Conservation (phyloP, 1,140 invertebrate species). For the Pseudomyrmex sp. region DNA sequence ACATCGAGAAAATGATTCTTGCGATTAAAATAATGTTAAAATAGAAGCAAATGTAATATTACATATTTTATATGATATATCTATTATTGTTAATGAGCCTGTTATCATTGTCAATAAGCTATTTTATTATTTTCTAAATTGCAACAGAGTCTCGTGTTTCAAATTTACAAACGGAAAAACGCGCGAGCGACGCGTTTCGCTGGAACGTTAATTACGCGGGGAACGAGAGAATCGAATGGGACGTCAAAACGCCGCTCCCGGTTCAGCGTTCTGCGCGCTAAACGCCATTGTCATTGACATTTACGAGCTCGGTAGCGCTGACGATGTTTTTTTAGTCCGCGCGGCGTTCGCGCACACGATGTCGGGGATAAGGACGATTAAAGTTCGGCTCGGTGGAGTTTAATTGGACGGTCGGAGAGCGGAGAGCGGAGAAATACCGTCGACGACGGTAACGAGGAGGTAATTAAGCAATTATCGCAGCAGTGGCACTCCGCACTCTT, state of each 20-base stretch:
- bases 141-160: not conserved
- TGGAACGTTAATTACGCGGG: not conserved
- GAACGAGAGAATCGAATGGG: constrained; percentile 8
- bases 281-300: constrained; percentile 59
- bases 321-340: constrained; percentile 42
- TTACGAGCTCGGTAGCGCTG: constrained; percentile 59
- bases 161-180: not conserved
- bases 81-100: too few species aligned
- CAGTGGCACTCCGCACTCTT: constrained; percentile 11
- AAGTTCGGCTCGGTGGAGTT: constrained; percentile 64
- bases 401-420: constrained; percentile 61
- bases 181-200: not conserved
- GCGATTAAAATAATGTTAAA: not conserved
- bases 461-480: constrained; percentile 70
- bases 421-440: not conserved
- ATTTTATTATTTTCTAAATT: too few species aligned
- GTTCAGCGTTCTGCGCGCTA: constrained; percentile 35
- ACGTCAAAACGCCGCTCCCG: not conserved
- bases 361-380: constrained; percentile 56
- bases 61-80: too few species aligned
- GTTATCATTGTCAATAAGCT: too few species aligned
- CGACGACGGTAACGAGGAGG: constrained; percentile 45
- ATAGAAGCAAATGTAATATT: too few species aligned
- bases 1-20: not conserved
- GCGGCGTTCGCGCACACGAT: not conserved